Base-by-base conservation (phyloP, 2,888 invertebrate genomes). In the Phoenoteleia sp. region DNA sequence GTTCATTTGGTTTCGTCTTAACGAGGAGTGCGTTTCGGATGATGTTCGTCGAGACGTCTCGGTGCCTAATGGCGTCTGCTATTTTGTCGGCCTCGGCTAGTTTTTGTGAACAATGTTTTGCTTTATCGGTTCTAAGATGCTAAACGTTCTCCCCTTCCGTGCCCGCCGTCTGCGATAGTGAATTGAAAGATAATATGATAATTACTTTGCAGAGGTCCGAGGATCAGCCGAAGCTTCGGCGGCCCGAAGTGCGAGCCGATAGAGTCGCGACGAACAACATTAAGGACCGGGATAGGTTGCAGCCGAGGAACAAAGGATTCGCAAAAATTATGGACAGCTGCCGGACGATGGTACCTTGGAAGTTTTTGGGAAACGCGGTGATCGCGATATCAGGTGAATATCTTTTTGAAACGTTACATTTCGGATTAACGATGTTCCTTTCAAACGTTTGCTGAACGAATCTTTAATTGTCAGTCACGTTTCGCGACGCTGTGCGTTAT, bases 291-390 rank as follows among this genome's bases (percentile, higher is more conserved):
- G 52, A 27, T 25, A 86, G 84, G 39, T 45, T 84, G 19, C 86
- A 81, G 17, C 81, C 76, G n/a, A 85, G 79, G 72, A 82, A 84
- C 60, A 72, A 60, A 27, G 80, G 89, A 47, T 76, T 87, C 69
- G 81, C 83, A 29, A 89, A 89, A 85, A 88, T 89, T 89, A 92
- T 92, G 92, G 90, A 87, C 72, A 86, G 90, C 66, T 92, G 92
- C 5, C 85, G 88, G 27, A 90, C 88, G 17, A 72, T 84, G 0
- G 62, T 90, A 56, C 89, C 88, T 0, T 92, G 91, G 91, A 83
- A 85, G 19, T 67, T 90, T 17, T 75, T 92, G 64, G 71, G 87
- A 58, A 91, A 92, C 67, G 47, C 87, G 4, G 23, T 88, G 9
- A 64, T 92, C 60, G 83, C 75, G 7, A 9, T 89, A 56, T 76